Evolutionary conservation across 2,797 vertebrate genomes (phyloP), one percentile per base, ranked within the genome.

Genomic region (Hydrolagus colliei): DNA sequence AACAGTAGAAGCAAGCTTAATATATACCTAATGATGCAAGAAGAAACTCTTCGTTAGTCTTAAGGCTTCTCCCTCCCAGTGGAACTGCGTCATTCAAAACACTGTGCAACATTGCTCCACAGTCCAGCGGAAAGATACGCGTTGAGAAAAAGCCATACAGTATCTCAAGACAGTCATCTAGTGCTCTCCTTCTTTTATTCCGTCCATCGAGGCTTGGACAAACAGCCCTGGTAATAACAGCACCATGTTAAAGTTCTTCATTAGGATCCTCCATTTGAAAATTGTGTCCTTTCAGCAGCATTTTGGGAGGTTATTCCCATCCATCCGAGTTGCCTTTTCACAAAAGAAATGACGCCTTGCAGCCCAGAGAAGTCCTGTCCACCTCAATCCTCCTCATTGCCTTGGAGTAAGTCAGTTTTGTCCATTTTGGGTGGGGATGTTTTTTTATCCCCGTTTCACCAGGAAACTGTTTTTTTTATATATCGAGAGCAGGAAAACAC

Each of bases 401-500:
- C 79, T 68, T 20, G 18, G 63, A 84, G 65, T 67, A 84, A 84
- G 65, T 71, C 79, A 20, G 18, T 84, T 71, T 71, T 80, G 62
- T 79, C 63, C 13, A 32, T 32, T 62, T 27, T 27, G 27, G 27
- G 27, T 0, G 27, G 27, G 27, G 27, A 27, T 27, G 20, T 84
- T 82, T 73, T 84, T 84, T 35, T 65, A 13, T 6, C 41, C 41
- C 41, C 41, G 41, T 52, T 80, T 80, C 65, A 61, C 78, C 32
- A 27, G 79, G 79, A 67, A 71, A 84, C 92, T 90, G 92, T 92
- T 92, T 93, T 92, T 52, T 52, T 3, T 52, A 89, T 89, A 90
- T 86, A 92, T 90, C 71, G 93, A 92, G 93, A 95, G 93, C 91
- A 94, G 93, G 90, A 89, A 90, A 91, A 93, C 93, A 93, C 90